Conservation (phyloP, 2,797 vertebrate species). For the Xenops minutus region DNA sequence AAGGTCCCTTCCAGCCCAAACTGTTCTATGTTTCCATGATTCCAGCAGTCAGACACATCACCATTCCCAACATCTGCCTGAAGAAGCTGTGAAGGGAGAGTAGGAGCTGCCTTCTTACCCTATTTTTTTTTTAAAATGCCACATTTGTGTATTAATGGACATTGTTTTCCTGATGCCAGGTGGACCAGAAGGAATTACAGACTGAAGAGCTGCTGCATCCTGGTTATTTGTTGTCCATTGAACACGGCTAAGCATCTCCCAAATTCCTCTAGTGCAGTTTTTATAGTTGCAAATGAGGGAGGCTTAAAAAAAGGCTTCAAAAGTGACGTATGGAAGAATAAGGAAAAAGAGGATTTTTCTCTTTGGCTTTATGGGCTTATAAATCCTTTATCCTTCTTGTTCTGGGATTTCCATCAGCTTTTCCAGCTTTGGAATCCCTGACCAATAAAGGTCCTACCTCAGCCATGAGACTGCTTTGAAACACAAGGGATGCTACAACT, state of each 20-base stretch:
- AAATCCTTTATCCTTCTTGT: not conserved
- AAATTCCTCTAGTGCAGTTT: not conserved
- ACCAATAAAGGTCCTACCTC: accelerated
- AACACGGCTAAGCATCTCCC: not conserved
- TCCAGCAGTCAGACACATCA: not conserved
- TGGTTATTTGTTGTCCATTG: not conserved
- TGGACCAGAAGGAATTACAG: not conserved
- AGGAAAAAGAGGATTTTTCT: not conserved
- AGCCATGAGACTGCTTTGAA: not conserved
- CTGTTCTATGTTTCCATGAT: not conserved
- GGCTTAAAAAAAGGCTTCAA: not conserved
- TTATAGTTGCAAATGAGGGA: not conserved
- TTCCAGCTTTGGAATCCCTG: not conserved
- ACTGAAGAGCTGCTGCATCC: not conserved
- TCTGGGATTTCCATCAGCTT: not conserved
- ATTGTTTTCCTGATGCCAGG: not conserved
- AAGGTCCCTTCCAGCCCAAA: not conserved
- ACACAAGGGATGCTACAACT: not conserved
- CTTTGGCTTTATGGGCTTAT: not conserved
- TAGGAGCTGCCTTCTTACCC: not conserved
- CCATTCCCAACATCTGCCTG: not conserved
- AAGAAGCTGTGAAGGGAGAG: not conserved
- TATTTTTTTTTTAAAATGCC: accelerated
- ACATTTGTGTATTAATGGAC: not conserved
- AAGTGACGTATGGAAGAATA: not conserved